Base-by-base conservation (phyloP, 2,888 invertebrate genomes). In the Phyllotreta striolata region DNA sequence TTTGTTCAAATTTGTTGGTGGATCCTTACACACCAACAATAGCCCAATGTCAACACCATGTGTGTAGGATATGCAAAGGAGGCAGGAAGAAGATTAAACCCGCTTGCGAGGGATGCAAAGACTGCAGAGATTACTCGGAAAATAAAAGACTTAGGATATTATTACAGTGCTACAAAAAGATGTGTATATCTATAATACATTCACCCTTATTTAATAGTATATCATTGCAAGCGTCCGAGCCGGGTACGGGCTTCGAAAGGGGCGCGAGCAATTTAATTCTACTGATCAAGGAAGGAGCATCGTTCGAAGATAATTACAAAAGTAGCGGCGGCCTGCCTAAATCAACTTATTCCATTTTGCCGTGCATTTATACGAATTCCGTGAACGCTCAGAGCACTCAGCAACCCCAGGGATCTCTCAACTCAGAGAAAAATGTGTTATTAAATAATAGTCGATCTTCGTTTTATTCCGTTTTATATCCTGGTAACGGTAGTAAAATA, bases 11-110 rank as follows among this genome's bases (percentile, higher is more conserved):
- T 78, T 85, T 96, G 70, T 82, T 95, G 62, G 89, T 89, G 71
- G 91, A 92, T 77, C 95, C 96, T 5, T 89, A 89, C 77, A 89
- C 92, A 39, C 93, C 95, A 10, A 86, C 87, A 13, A 89, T 88
- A 73, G 88, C 89, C 3, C 88, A 88, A 68, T 96, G 96, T 82
- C 92, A 92, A 80, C 96, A 96, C 82, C 92, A 93, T 82, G 91
- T 96, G 41, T 96, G 96, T 81, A 89, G 89, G 73, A 85, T 87
- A 57, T 96, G 96, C 79, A 86, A 91, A 77, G 93, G 93, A 51
- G 93, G 93, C 3, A 88, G 91, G 72, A 95, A 95, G 82, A 90
- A 91, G 78, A 84, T 95, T 54, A 91, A 92, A 77, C 94, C 95
- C 0, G 87, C 90, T 0, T 96, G 96, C 80, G 85, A 87, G 72